These are phyloP conservation scores for Enteromius radiatus DNA, from an alignment of 2,797 vertebrate species.

Conservation along the genomic window DNA sequence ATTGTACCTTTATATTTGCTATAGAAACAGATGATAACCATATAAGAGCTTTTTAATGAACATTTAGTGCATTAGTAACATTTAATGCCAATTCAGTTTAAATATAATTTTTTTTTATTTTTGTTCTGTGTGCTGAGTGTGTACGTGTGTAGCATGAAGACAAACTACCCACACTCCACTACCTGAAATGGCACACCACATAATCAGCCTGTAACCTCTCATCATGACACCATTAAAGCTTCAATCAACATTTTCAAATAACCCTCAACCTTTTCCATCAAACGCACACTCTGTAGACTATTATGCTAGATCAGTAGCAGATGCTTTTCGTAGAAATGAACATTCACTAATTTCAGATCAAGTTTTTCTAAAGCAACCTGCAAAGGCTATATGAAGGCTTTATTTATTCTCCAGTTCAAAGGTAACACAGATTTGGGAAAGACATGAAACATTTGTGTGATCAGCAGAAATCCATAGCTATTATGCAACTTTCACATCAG, in stretches of 20 bases:
- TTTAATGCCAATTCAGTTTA: background rate
- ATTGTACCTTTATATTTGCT: conserved; percentile 1
- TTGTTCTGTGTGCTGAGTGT: background rate
- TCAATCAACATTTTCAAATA: conserved; percentile 32
- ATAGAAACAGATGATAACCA: background rate
- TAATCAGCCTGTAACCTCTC: conserved; percentile 42
- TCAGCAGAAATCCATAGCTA: background rate
- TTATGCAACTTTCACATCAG: background rate
- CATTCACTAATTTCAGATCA: background rate
- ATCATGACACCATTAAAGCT: conserved; percentile 47
- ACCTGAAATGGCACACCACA: conserved; percentile 7
- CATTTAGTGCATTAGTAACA: background rate
- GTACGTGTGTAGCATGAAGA: conserved; percentile 15
- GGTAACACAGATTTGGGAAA: conserved; percentile 16
- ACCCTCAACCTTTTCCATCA: conserved; percentile 14
- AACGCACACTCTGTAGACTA: conserved; percentile 19
- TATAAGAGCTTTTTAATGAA: background rate
- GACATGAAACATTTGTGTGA: conserved; percentile 9
- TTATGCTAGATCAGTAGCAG: background rate
- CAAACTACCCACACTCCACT: conserved; percentile 16
- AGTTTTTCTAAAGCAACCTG: background rate
- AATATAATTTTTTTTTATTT: background rate
- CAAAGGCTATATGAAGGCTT: background rate
- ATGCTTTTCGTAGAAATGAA: conserved; percentile 2
- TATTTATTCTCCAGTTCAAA: background rate